Base-by-base conservation (phyloP, 92 coral and sea anemone genomes). In the Nematostella vectensis region DNA sequence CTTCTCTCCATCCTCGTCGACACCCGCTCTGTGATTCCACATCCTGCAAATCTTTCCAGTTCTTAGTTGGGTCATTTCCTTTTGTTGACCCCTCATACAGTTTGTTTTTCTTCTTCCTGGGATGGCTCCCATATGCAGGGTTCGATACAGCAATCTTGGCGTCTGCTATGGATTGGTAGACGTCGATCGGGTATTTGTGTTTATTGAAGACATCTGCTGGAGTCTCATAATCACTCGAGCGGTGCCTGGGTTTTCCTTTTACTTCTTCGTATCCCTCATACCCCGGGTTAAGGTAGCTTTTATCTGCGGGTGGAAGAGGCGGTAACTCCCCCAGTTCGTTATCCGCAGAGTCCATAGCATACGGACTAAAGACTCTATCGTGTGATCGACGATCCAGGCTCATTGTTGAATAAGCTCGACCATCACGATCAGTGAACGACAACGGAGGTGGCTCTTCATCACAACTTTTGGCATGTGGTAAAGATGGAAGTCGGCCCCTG, bases 1-100 rank as follows among this genome's bases (percentile, higher is more conserved):
- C 23, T 22, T 45, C 51, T 17, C 21, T 19, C 15, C 42, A 15
- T 8, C 8, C 42, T 36, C 42, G 9, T 6, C 18, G 12, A 17
- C 51, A 9, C 4, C 4, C 12, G 21, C 11, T 4, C 21, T 45
- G 51, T 17, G 51, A 45, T 19, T 45, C 51, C 9, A 45, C 18
- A 45, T 45, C 40, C 40, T 33, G 6, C 40, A 15, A 33, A 6
- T 37, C 15, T 28, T 15, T 39, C 17, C 48, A 22, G 9, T 4
- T 62, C 50, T 48, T 42, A 22, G 36, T 22, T 18, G 24, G 37
- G 60, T 64, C 16, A 31, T 25, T 8, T 49, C 39, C 48, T 50
- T 31, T 29, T 62, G 48, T 47, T 4, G 54, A 42, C 2, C 62
- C 55, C 29, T 66, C 72, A 29, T 66, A 66, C 18, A 66, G 63